Evolutionary conservation across 92 coral and sea anemone species (phyloP).

Genomic region (Ricordea florida): DNA sequence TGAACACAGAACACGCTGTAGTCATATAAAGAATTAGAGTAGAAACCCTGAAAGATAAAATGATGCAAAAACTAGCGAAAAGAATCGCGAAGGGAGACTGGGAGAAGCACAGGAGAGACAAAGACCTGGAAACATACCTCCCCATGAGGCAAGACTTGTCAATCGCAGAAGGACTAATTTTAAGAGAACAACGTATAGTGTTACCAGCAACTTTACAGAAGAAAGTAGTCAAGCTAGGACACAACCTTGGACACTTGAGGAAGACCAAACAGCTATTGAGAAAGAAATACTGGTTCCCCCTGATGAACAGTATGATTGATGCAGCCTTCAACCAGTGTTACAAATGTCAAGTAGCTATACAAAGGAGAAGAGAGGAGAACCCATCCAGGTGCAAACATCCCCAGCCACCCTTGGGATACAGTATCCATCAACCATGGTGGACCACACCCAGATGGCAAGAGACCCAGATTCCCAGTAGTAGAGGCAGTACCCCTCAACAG

Average conservation of each 20-base stretch:
- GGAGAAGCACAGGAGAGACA: constrained; percentile 39
- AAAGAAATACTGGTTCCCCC: constrained; percentile 67
- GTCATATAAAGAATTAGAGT: constrained; percentile 48
- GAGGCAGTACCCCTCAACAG: no score
- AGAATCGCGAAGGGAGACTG: constrained; percentile 54
- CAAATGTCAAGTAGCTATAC: constrained; percentile 56
- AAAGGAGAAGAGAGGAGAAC: no score
- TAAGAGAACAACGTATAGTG: constrained; percentile 32
- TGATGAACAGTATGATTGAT: constrained; percentile 59
- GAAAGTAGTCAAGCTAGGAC: constrained; percentile 56
- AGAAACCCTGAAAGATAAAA: constrained; percentile 37
- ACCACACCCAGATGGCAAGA: no score
- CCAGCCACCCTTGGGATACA: no score
- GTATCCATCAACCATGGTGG: no score
- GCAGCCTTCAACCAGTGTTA: constrained; percentile 35
- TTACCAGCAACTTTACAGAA: constrained; percentile 40
- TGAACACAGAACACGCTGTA: constrained; percentile 37
- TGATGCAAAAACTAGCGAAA: constrained; percentile 24
- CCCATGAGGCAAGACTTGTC: constrained; percentile 39
- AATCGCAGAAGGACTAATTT: constrained; percentile 46
- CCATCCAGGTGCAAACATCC: no score
- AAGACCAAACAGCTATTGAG: constrained; percentile 51
- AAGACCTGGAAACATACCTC: constrained; percentile 18
- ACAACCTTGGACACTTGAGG: constrained; percentile 55
- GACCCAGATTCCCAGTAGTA: no score